Evolutionary conservation across 1,140 invertebrate genomes (phyloP), one percentile per base, ranked within the genome.

Genomic region (Episyrphus balteatus): DNA sequence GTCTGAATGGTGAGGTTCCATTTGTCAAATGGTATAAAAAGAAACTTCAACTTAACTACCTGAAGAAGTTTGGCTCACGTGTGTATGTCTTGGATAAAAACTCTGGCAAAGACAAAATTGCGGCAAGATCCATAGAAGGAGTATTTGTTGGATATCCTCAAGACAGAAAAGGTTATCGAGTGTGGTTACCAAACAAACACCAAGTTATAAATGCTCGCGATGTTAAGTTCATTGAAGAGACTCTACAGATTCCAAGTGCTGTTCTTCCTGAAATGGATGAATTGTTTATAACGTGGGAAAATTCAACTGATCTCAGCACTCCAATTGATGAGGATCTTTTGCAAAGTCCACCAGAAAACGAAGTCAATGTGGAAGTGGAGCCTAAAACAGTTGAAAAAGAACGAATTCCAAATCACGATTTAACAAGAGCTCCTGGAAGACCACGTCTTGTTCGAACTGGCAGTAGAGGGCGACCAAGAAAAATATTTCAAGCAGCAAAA

Each of bases 21-120:
- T 49, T 56, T 34, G 61, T 70, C 47, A 26, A 55, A 17, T 71
- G 65, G 52, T 54, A 44, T 44, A 53, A 51, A 8, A 52, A 48
- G 41, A 67, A 59, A 41, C 58, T 60, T 18, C 46, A 66, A 46
- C 36, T 68, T 1, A 53, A 50, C 17, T 51, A 68, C 38, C 41
- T 69, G 12, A 43, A 53, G 46, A 36, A 62, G 8, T 70, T 68
- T 56, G 64, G 64, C 50, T 3, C 3, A 3, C 3, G 8, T 3
- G 21, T 26, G 3, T 26, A 26, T 8, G 8, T 26, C 21, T 8
- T 26, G 21, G 21, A 3, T 8, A 26, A 26, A 8, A 26, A 3
- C 8, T 3, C 8, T 8, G 21, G 21, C 3, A 26, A 26, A 26
- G 21, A 3, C 21, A 26, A 26, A 26, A 5, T 26, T 26, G 21